Evolutionary conservation across 1,140 invertebrate genomes (phyloP).

Genomic region (Caerostris darwini): DNA sequence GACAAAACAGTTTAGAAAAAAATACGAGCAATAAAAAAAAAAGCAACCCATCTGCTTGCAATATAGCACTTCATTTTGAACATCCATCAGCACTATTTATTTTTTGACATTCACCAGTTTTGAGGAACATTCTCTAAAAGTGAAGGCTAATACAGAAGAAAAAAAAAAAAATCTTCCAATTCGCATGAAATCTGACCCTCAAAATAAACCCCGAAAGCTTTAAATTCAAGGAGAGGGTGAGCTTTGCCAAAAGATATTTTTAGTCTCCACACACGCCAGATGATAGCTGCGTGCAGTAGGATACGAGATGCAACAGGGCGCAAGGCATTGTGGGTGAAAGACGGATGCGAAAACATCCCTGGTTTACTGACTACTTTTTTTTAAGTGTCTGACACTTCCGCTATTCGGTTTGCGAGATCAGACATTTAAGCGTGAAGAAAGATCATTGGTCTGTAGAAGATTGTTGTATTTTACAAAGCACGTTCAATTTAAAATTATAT

Average conservation of each 20-base stretch:
- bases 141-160: neutral
- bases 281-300: neutral
- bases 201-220: constrained; percentile 36
- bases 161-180: neutral
- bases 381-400: constrained; percentile 24
- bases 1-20: neutral
- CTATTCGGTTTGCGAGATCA: neutral
- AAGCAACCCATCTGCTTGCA: neutral
- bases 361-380: neutral
- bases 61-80: neutral
- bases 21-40: neutral
- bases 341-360: neutral
- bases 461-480: neutral
- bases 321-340: constrained; percentile 21
- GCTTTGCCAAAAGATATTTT: constrained; percentile 36
- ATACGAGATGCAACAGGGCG: neutral
- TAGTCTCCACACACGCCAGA: neutral
- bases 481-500: neutral
- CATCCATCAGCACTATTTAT: constrained; percentile 25
- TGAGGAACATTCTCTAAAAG: neutral
- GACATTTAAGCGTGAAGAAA: neutral
- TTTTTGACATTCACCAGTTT: constrained; percentile 32
- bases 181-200: neutral
- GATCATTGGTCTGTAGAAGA: neutral
- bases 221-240: constrained; percentile 25